Base-by-base conservation (phyloP, 2,888 invertebrate genomes). In the Stenoptilia bipunctidactyla region DNA sequence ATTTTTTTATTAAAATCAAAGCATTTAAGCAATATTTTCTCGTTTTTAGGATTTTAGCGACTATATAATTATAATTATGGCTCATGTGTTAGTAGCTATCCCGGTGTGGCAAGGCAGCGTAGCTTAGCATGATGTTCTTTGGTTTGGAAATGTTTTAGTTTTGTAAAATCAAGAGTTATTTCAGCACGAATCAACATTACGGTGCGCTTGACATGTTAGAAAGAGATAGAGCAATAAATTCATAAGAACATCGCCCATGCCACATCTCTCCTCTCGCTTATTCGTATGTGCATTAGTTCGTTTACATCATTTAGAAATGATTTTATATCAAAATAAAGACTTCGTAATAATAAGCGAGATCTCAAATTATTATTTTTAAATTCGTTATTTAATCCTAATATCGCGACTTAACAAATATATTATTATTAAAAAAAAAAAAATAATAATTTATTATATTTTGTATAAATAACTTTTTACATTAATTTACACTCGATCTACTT, bases 271-370 rank as follows among this genome's bases (percentile, higher is more conserved):
- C 57, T 70, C 75, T 82, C 82, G 80, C 79, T 77, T 74, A 70
- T 72, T 79, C 67, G 70, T 65, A 60, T 63, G 67, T 65, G 67
- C 70, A 69, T 67, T 80, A 75, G 77, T 73, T 74, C 74, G 74
- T 74, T 75, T 68, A 77, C 73, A 74, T 66, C 70, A 75, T 75
- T 73, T 80, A 80, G 76, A 68, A 58, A 71, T 72, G 70, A 75
- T 73, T 77, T 74, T 77, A 75, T 79, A 79, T 77, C 79, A 82
- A 66, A 74, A 72, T 74, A 79, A 80, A 80, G 82, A 80, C 80
- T 80, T 82, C 76, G 73, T 82, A 79, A 75, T 77, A 75, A 75
- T 82, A 82, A 83, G 83, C 80, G 79, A 82, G 83, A 82, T 83
- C 83, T 83, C 83, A 83, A 82, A 80, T 82, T 82, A 80, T 77